These are phyloP conservation scores for Cerceris ruficornis DNA, from an alignment of 2,888 invertebrate species.

Conservation along the genomic window DNA sequence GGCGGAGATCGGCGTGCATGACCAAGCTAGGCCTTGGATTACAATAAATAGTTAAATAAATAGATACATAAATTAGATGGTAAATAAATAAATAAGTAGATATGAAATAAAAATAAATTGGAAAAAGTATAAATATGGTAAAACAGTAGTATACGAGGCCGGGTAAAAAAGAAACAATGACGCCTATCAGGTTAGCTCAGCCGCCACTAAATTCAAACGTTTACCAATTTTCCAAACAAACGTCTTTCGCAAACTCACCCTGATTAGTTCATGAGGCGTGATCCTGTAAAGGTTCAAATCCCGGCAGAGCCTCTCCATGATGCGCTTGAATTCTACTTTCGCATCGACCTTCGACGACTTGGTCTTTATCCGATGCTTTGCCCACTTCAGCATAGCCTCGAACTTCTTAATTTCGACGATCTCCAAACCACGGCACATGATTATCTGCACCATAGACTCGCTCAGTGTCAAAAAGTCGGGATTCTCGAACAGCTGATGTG, in stretches of 20 bases:
- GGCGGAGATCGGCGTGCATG: too few relatives aligned
- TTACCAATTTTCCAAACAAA: too few relatives aligned
- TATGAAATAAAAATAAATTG: too few relatives aligned
- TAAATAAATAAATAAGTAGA: too few relatives aligned
- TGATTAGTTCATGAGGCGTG: conserved; percentile 95
- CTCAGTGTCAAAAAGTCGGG: conserved; percentile 93
- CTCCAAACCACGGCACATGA: conserved; percentile 95
- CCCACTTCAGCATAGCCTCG: conserved; percentile 96
- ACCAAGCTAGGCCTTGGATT: too few relatives aligned
- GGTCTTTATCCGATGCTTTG: conserved; percentile 91
- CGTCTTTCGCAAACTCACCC: conserved; percentile 82
- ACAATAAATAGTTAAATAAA: too few relatives aligned
- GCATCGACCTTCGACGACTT: conserved; percentile 86
- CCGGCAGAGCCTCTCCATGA: conserved; percentile 94
- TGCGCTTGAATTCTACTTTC: conserved; percentile 94
- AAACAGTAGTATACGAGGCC: too few relatives aligned
- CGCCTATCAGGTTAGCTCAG: too few relatives aligned
- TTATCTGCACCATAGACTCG: conserved; percentile 97
- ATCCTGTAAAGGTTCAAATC: conserved; percentile 95
- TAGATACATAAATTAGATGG: too few relatives aligned
- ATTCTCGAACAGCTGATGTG: conserved; percentile 92
- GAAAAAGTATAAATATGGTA: too few relatives aligned
- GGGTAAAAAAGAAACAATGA: too few relatives aligned
- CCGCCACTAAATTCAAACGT: too few relatives aligned
- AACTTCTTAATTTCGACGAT: conserved; percentile 95